Evolutionary conservation across 2,797 vertebrate species (phyloP).

Genomic region (Thaleichthys pacificus): DNA sequence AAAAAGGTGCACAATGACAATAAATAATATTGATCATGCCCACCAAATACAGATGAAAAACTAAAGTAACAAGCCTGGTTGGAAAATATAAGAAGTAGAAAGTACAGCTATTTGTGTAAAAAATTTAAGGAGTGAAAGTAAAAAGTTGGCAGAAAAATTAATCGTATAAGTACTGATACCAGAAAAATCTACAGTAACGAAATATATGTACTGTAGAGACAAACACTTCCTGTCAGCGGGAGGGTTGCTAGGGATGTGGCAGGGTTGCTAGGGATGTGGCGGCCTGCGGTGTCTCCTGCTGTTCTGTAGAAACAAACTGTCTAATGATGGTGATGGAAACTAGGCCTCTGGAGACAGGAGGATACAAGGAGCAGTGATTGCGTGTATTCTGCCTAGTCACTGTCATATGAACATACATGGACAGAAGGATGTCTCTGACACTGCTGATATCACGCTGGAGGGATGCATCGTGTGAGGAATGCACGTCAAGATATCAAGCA

Average conservation of each 20-base stretch:
- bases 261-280: constrained; percentile 17
- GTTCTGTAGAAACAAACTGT: constrained; percentile 22
- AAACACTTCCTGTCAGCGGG: constrained; percentile 31
- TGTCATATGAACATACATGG: constrained; percentile 5
- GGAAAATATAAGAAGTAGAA: too few species aligned
- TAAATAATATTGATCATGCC: too few species aligned
- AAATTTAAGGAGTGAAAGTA: too few species aligned
- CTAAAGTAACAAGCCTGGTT: too few species aligned
- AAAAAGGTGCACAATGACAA: too few species aligned
- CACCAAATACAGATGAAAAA: too few species aligned
- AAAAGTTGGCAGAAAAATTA: too few species aligned
- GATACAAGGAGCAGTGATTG: constrained; percentile 10
- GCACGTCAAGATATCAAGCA: constrained; percentile 3
- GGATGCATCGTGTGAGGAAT: constrained; percentile 13
- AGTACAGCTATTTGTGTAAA: too few species aligned
- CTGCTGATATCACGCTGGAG: too few species aligned
- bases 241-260: constrained; percentile 17
- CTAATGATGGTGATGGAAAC: constrained; percentile 18
- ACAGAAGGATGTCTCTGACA: background rate
- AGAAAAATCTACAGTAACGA: too few species aligned
- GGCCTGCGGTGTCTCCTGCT: constrained; percentile 4
- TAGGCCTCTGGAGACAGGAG: constrained; percentile 4
- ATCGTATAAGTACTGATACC: too few species aligned
- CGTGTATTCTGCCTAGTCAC: constrained; percentile 16
- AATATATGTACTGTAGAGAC: too few species aligned